phyloP scores from a whole-genome alignment of 2,797 vertebrate genomes.

The Arrhamphus sclerolepis region DNA sequence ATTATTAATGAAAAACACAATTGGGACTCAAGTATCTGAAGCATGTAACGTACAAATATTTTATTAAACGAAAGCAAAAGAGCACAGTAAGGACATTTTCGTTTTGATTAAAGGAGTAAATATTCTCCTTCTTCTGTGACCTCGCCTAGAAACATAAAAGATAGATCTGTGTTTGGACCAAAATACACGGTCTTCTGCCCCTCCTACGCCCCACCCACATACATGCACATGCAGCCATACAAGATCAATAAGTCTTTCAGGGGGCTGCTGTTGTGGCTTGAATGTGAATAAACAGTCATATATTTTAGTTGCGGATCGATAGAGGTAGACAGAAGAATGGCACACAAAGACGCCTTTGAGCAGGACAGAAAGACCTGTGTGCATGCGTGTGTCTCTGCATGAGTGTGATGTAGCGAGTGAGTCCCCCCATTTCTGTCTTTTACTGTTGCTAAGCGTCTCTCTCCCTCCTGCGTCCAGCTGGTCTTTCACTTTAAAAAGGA shows the following conservation, averaged over 20 bases:
- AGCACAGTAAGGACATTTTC: too few species aligned
- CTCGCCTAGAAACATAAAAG: conserved; percentile 1
- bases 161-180: neutral
- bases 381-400: neutral
- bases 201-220: conserved; percentile 15
- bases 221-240: conserved; percentile 12
- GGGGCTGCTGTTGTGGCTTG: conserved; percentile 61
- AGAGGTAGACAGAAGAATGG: conserved; percentile 72
- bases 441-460: conserved; percentile 31
- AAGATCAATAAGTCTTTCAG: conserved; percentile 76
- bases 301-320: conserved; percentile 77
- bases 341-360: conserved; percentile 59
- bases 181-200: conserved; percentile 19
- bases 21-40: too few species aligned
- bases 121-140: neutral
- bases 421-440: conserved; percentile 2
- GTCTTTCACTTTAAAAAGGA: conserved; percentile 56
- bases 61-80: neutral
- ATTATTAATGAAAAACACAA: too few species aligned
- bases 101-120: neutral
- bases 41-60: neutral
- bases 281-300: conserved; percentile 79
- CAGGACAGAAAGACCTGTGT: conserved; percentile 41
- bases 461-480: conserved; percentile 41
- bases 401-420: conserved; percentile 8